Percentiles rank a stretch among this genome's conserved stretches.
phyloP scores from a whole-genome alignment of 2,113 vertebrate species.

The Hiodon tergisus region DNA sequence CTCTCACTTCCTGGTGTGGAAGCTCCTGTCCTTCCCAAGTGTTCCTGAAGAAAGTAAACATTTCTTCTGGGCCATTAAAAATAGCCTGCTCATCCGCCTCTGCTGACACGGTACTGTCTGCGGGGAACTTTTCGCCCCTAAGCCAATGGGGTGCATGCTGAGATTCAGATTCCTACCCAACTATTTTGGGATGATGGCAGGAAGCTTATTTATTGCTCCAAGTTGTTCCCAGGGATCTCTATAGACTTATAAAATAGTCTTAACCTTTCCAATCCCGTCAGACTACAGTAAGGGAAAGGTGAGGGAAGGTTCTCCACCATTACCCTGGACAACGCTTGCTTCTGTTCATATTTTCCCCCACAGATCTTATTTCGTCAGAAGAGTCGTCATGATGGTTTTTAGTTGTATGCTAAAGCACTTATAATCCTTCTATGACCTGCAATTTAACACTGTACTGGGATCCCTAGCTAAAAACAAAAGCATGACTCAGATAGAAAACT shows the following conservation, averaged over 20 bases:
- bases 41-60: constrained; percentile 40
- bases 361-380: background rate
- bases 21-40: constrained; percentile 18
- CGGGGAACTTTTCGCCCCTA: constrained; percentile 37
- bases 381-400: background rate
- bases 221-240: constrained; percentile 36
- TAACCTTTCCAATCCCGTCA: constrained; percentile 17
- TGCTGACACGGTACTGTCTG: constrained; percentile 32
- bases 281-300: constrained; percentile 26
- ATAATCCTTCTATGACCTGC: no score
- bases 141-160: constrained; percentile 31
- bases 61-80: constrained; percentile 30
- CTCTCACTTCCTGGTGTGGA: constrained; percentile 36
- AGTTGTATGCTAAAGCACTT: no score
- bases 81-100: constrained; percentile 47
- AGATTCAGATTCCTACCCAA: constrained; percentile 24
- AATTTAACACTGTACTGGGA: no score
- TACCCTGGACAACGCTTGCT: background rate
- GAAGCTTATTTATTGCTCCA: constrained; percentile 22
- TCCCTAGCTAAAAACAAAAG: no score
- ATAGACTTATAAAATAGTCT: constrained; percentile 23
- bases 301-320: background rate
- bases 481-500: no score
- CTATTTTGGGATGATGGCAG: constrained; percentile 32
- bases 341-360: background rate